Evolutionary conservation across 2,797 vertebrate species (phyloP), one percentile per base, ranked within the genome.

Genomic region (Enteromius paludinosus): DNA sequence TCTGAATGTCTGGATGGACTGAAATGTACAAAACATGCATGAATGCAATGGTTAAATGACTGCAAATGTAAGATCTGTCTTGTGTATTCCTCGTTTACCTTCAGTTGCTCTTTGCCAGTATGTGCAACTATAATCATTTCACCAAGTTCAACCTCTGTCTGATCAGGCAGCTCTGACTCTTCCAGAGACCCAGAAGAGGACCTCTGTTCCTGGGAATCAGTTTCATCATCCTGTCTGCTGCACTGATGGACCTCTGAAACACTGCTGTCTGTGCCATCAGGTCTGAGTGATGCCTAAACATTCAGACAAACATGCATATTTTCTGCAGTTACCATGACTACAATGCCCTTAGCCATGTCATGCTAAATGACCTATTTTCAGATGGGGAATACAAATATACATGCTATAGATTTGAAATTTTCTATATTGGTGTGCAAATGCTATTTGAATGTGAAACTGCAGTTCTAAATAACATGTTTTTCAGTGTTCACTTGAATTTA

Each of bases 311-410:
- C 23, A 85, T 76, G 52, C 82, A 89, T 65, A 30, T 81, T 89
- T 90, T 91, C 90, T 91, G 87, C 86, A 84, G 73, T 52, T 82
- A 62, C 25, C 84, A 93, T 93, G 93, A 91, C 93, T 94, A 93
- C 92, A 87, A 82, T 69, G 87, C 88, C 86, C 33, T 74, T 85
- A 92, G 90, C 90, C 86, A 86, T 11, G 28, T 90, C 87, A 92
- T 91, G 90, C 86, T 89, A 92, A 91, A 86, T 94, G 93, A 94
- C 93, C 93, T 84, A 94, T 90, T 94, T 94, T 45, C 10, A 28
- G 7, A 69, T 33, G 25, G 5, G 62, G 73, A 76, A 14, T 65
- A 80, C 45, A 73, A 61, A 61, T 23, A 35, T 5, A 80, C 7
- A 71, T 17, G 68, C 38, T 56, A 25, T 47, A 14, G 23, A 69